phyloP scores from a whole-genome alignment of 2,888 invertebrate genomes.

The Chymomyza caudatula region DNA sequence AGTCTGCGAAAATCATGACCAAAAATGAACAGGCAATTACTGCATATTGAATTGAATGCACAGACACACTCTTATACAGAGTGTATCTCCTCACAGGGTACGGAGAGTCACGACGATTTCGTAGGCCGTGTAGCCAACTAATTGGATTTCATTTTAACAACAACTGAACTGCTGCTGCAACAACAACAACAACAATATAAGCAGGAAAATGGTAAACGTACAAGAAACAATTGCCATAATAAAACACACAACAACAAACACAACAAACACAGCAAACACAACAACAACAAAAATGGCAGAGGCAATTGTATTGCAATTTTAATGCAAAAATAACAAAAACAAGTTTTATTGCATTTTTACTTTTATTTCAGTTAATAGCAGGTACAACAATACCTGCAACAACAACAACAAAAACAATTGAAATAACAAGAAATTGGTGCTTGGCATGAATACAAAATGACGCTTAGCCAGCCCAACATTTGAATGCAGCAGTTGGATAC shows the following conservation, averaged over 20 bases:
- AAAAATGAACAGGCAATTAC: slow-evolving; percentile 63
- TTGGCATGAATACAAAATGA: slow-evolving; percentile 76
- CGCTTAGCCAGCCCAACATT: slow-evolving; percentile 47
- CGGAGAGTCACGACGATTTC: slow-evolving; percentile 10
- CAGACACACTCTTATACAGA: slow-evolving; percentile 8
- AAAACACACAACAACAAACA: slow-evolving; percentile 26
- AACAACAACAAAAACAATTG: slow-evolving; percentile 33
- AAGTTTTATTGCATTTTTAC: slow-evolving; percentile 66
- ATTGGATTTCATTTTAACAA: slow-evolving; percentile 71
- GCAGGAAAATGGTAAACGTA: slow-evolving; percentile 41
- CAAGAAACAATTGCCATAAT: slow-evolving; percentile 19
- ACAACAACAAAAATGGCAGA: too few relatives aligned
- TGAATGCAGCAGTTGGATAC: slow-evolving; percentile 37
- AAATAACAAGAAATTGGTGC: slow-evolving; percentile 69
- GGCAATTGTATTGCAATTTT: slow-evolving; percentile 74
- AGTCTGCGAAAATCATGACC: slow-evolving; percentile 57
- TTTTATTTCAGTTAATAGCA: slow-evolving; percentile 69
- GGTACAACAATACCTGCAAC: slow-evolving; percentile 37
- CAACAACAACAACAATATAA: slow-evolving; percentile 24
- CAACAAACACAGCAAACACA: too few relatives aligned
- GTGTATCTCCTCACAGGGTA: background rate
- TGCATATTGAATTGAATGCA: slow-evolving; percentile 54
- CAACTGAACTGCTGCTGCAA: slow-evolving; percentile 44
- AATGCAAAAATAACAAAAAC: slow-evolving; percentile 59
- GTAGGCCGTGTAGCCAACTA: slow-evolving; percentile 66